These are phyloP conservation scores for Orussus abietinus DNA, from an alignment of 1,140 invertebrate species.

Conservation along the genomic window DNA sequence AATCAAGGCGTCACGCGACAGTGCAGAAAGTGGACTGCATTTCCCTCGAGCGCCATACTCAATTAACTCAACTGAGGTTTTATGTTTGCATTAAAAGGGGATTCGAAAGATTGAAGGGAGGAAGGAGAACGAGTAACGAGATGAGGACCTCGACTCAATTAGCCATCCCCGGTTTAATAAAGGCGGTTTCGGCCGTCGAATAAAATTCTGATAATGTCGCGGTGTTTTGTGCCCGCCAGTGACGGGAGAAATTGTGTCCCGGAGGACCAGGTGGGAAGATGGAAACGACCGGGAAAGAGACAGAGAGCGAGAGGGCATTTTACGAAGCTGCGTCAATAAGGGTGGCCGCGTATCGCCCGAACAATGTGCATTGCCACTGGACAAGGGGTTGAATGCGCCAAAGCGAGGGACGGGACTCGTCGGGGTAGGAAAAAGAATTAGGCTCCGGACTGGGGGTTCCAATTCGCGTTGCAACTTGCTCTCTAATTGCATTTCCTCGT, in stretches of 20 bases:
- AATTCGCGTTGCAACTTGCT: constrained; percentile 15
- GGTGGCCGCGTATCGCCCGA: constrained; percentile 23
- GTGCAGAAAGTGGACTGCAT: no score
- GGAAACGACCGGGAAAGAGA: not conserved
- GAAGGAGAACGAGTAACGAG: constrained; percentile 6
- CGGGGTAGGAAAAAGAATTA: constrained; percentile 19
- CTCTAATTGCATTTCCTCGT: constrained; percentile 19
- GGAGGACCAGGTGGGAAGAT: not conserved
- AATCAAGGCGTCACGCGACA: no score
- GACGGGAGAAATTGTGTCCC: not conserved
- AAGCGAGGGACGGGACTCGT: constrained; percentile 12
- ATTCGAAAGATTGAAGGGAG: not conserved
- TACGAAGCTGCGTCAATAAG: constrained; percentile 24
- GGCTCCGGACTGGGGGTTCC: constrained; percentile 10
- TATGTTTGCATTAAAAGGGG: no score
- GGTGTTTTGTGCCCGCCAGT: constrained; percentile 9
- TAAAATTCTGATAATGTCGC: constrained; percentile 36
- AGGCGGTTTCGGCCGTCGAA: constrained; percentile 30
- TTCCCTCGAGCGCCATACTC: no score
- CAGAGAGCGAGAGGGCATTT: constrained; percentile 6
- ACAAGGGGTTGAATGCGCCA: constrained; percentile 20
- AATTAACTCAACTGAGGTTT: no score
- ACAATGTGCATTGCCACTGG: constrained; percentile 21
- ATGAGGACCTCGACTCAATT: constrained; percentile 29
- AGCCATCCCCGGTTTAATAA: constrained; percentile 33